Conservation (phyloP, 2,113 vertebrate species). For the Labeo rohita region DNA sequence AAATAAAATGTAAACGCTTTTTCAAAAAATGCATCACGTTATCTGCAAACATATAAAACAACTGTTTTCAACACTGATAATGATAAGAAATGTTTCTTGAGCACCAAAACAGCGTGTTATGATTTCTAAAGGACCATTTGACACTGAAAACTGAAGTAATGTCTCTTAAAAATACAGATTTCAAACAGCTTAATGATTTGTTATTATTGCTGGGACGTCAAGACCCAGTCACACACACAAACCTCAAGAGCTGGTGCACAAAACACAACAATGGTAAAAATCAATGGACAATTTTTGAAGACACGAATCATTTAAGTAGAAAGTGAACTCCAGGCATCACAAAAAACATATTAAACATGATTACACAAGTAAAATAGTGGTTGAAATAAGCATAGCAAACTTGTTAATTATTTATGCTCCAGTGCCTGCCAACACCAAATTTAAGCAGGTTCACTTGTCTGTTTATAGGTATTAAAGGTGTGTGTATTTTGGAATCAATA, state of each 20-base stretch:
- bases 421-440: neutral
- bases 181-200: neutral
- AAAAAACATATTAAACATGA: neutral
- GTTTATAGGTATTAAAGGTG: neutral
- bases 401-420: neutral
- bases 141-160: neutral
- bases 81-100: neutral
- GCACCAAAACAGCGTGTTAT: neutral
- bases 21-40: neutral
- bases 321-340: neutral
- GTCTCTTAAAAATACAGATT: neutral
- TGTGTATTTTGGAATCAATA: neutral
- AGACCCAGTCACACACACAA: neutral
- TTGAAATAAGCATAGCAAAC: neutral
- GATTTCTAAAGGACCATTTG: neutral
- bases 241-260: neutral
- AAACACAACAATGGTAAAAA: neutral
- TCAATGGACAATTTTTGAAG: neutral
- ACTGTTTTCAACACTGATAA: neutral
- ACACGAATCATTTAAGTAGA: neutral
- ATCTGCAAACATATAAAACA: neutral
- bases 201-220: neutral
- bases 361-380: neutral
- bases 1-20: neutral
- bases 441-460: neutral